Evolutionary conservation across 2,888 invertebrate species (phyloP).

Genomic region (Hypomecis atomaria): DNA sequence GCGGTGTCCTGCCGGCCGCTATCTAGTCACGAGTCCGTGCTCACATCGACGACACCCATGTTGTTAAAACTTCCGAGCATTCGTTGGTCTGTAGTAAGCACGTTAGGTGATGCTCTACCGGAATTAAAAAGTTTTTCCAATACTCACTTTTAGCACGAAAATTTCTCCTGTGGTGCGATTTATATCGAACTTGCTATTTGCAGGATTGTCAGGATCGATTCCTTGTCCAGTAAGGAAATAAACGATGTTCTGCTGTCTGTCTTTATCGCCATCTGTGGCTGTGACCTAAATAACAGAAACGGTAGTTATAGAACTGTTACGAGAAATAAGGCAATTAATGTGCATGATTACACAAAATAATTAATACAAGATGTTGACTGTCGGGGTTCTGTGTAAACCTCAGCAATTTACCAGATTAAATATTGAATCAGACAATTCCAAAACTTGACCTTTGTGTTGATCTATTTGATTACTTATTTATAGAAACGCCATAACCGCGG

Average conservation of each 20-base stretch:
- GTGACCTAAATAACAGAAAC: slow-evolving; percentile 88
- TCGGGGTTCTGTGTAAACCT: slow-evolving; percentile 7
- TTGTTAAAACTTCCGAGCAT: slow-evolving; percentile 36
- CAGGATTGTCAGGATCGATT: slow-evolving; percentile 97
- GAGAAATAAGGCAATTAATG: slow-evolving; percentile 5
- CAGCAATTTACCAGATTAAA: slow-evolving; percentile 16
- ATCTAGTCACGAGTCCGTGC: slow-evolving; percentile 48
- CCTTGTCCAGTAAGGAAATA: slow-evolving; percentile 98
- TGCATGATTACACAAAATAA: not conserved
- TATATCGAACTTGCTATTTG: slow-evolving; percentile 98
- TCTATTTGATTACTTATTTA: slow-evolving; percentile 41
- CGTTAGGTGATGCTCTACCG: slow-evolving; percentile 27
- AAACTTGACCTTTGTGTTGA: slow-evolving; percentile 57
- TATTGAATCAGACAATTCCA: slow-evolving; percentile 25
- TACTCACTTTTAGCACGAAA: slow-evolving; percentile 95
- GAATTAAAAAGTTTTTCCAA: slow-evolving; percentile 34
- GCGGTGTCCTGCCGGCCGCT: slow-evolving; percentile 51
- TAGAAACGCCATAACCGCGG: slow-evolving; percentile 45
- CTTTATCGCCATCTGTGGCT: slow-evolving; percentile 98
- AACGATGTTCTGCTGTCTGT: slow-evolving; percentile 97
- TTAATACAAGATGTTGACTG: slow-evolving; percentile 2
- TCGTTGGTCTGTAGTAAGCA: slow-evolving; percentile 3
- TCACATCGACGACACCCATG: slow-evolving; percentile 43
- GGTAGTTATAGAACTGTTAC: slow-evolving; percentile 13
- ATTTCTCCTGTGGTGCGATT: slow-evolving; percentile 98